These are phyloP conservation scores for Dolichotis patagonum DNA, from an alignment of 2,113 vertebrate genomes.

Conservation along the genomic window DNA sequence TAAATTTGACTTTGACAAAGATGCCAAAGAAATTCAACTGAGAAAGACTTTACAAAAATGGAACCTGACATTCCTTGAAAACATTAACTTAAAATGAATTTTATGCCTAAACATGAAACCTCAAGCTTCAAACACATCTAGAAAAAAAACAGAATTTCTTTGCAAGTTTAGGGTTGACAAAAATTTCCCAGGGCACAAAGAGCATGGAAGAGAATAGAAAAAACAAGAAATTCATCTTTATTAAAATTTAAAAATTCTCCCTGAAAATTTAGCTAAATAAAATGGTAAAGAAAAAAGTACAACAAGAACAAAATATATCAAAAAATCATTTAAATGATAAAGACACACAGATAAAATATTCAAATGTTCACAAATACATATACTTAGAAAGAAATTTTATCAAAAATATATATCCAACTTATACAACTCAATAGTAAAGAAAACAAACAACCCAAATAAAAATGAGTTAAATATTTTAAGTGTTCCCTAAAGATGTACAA, in stretches of 20 bases:
- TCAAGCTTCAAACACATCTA: slow-evolving; percentile 7
- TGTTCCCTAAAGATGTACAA: not conserved
- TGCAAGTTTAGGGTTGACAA: not conserved
- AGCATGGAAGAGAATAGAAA: not conserved
- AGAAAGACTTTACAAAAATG: not conserved
- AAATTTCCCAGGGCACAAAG: slow-evolving; percentile 15
- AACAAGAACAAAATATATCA: not conserved
- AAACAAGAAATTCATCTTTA: not conserved
- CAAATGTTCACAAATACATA: slow-evolving; percentile 46
- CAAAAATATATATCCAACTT: not conserved
- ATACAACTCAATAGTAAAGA: not conserved
- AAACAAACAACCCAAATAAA: slow-evolving; percentile 31
- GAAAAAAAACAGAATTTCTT: not conserved
- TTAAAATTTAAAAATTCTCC: slow-evolving; percentile 31
- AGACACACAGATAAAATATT: slow-evolving; percentile 45
- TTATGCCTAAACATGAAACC: not conserved
- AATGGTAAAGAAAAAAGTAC: not conserved
- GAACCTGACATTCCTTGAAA: not conserved
- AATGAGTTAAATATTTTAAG: slow-evolving; percentile 35
- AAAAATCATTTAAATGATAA: not conserved
- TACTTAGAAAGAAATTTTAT: not conserved
- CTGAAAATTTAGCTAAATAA: slow-evolving; percentile 21
- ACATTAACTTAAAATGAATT: slow-evolving; percentile 8
- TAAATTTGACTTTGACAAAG: slow-evolving; percentile 35
- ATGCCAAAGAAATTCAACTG: slow-evolving; percentile 15